phyloP scores from a whole-genome alignment of 1,140 invertebrate genomes.

The Chymomyza costata region DNA sequence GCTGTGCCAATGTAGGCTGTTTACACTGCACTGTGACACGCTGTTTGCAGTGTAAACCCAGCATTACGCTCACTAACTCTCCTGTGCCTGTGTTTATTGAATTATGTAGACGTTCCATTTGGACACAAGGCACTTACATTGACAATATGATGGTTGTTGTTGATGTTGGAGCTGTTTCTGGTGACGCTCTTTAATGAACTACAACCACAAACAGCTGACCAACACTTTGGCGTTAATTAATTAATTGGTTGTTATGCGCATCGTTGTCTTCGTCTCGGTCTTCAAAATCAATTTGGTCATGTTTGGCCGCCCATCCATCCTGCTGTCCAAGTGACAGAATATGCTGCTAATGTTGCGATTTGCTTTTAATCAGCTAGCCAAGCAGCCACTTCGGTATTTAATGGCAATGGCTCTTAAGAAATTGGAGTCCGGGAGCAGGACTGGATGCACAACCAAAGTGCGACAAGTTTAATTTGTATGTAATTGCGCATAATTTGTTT shows the following conservation, averaged over 20 bases:
- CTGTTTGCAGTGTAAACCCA: no score
- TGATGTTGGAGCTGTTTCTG: constrained; percentile 15
- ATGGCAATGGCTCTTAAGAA: no score
- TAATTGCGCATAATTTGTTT: no score
- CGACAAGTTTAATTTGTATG: no score
- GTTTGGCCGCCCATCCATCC: no score
- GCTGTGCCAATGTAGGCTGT: no score
- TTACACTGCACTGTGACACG: no score
- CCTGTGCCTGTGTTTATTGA: constrained; percentile 57
- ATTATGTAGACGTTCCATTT: constrained; percentile 33
- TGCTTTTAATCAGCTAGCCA: constrained; percentile 53
- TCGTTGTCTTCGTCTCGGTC: background rate
- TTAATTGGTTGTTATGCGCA: constrained; percentile 49
- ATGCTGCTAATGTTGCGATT: constrained; percentile 45
- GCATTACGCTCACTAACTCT: no score
- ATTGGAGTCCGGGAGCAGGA: no score
- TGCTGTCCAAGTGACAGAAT: constrained; percentile 33
- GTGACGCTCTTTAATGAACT: constrained; percentile 49
- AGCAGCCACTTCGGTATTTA: no score
- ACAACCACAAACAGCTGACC: background rate
- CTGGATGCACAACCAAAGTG: no score
- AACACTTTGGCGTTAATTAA: constrained; percentile 35
- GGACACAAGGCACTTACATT: background rate
- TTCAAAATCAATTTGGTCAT: constrained; percentile 57
- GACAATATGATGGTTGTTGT: background rate